A percentile compares a stretch with the other conserved stretches of the same genome.
Conservation (phyloP, 2,888 invertebrate genomes). For the Barypeithes pellucidus region DNA sequence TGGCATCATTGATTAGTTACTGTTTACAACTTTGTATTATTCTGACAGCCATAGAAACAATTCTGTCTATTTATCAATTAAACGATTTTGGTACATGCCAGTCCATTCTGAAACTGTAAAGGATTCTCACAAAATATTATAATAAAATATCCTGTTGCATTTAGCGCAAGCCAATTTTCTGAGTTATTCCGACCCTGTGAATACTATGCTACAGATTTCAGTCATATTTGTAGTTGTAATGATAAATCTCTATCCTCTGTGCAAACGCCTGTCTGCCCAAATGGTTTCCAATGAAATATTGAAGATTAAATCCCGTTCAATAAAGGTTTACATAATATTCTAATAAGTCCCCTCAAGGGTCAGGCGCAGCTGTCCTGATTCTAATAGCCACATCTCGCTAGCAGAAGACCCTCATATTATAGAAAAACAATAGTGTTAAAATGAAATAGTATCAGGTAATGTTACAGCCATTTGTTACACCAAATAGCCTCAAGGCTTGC, state of each 20-base stretch:
- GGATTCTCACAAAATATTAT: too few relatives aligned
- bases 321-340: constrained; percentile 66
- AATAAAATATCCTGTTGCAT: too few relatives aligned
- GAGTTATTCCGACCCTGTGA: too few relatives aligned
- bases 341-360: constrained; percentile 64
- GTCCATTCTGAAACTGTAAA: too few relatives aligned
- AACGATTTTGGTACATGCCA: too few relatives aligned
- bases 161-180: too few relatives aligned
- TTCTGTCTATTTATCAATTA: too few relatives aligned
- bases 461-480: constrained; percentile 30
- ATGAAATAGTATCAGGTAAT: constrained; percentile 44
- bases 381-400: constrained; percentile 38
- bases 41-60: too few relatives aligned
- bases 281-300: constrained; percentile 62
- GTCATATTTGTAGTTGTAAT: constrained; percentile 53
- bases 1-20: too few relatives aligned
- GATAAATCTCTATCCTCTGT: constrained; percentile 50
- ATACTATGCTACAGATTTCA: constrained; percentile 50
- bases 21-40: too few relatives aligned
- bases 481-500: constrained; percentile 20
- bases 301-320: constrained; percentile 64
- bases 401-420: constrained; percentile 28
- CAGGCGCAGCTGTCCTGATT: constrained; percentile 58
- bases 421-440: constrained; percentile 39
- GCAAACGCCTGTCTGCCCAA: constrained; percentile 48